Percentiles rank a stretch among this genome's conserved stretches.
phyloP scores from a whole-genome alignment of 2,797 vertebrate species.

The Tragelaphus oryx region DNA sequence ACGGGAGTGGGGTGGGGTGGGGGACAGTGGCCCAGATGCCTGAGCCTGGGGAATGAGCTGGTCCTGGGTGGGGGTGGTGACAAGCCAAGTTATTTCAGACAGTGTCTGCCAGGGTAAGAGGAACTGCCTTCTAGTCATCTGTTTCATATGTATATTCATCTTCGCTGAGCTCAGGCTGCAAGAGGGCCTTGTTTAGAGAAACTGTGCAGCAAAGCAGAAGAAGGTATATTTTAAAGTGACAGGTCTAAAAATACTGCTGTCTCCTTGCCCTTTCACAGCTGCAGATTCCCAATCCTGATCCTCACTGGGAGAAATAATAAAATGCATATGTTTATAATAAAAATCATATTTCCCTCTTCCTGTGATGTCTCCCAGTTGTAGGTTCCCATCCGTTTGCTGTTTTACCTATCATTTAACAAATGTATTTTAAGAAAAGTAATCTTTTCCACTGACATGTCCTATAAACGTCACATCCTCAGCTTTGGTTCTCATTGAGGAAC shows the following conservation, averaged over 20 bases:
- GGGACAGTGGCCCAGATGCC: background rate
- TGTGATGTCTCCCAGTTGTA: conserved; percentile 75
- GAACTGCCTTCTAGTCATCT: background rate
- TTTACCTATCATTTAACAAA: conserved; percentile 77
- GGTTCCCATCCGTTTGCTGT: conserved; percentile 75
- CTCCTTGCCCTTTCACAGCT: conserved; percentile 70
- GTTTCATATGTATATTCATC: conserved; percentile 42
- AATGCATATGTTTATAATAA: conserved; percentile 77
- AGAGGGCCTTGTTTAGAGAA: conserved; percentile 63
- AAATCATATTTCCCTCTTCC: conserved; percentile 75
- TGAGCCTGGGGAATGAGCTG: background rate
- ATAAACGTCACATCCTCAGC: conserved; percentile 68
- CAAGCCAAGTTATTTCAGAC: conserved; percentile 1
- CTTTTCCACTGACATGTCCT: conserved; percentile 74
- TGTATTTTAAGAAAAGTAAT: conserved; percentile 75
- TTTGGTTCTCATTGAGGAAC: conserved; percentile 68
- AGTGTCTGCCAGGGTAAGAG: background rate
- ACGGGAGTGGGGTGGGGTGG: background rate
- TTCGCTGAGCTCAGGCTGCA: background rate
- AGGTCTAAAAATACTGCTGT: conserved; percentile 70
- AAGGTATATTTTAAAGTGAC: conserved; percentile 75
- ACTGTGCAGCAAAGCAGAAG: background rate
- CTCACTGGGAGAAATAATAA: conserved; percentile 71
- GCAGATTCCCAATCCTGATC: conserved; percentile 60
- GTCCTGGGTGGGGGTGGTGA: background rate